A percentile compares a stretch with the other conserved stretches of the same genome.
phyloP scores from a whole-genome alignment of 1,140 invertebrate genomes.

The Chrysopa pallens region DNA sequence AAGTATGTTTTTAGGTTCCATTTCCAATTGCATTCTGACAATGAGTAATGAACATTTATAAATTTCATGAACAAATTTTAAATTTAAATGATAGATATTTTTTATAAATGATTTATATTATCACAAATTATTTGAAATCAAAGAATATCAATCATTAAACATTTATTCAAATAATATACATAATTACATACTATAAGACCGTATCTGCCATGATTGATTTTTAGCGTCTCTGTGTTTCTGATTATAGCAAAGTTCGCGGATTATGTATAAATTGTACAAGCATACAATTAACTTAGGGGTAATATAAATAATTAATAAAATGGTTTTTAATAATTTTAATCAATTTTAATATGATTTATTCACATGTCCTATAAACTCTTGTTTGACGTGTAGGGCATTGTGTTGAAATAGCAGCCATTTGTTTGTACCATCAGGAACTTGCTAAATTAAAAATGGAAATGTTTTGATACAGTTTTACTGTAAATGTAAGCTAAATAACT shows the following conservation, averaged over 20 bases:
- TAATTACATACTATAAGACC: too few relatives aligned
- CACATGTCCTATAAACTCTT: constrained; percentile 10
- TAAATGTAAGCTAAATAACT: background rate
- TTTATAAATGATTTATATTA: too few relatives aligned
- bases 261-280: constrained; percentile 18
- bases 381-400: constrained; percentile 11
- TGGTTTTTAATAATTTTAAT: constrained; percentile 7
- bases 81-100: too few relatives aligned
- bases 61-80: too few relatives aligned
- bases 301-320: constrained; percentile 11
- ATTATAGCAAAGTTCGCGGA: constrained; percentile 15
- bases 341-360: constrained; percentile 9
- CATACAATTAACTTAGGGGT: constrained; percentile 15
- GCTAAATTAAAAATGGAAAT: background rate
- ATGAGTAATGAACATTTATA: too few relatives aligned
- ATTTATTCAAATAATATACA: too few relatives aligned
- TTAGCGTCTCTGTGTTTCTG: constrained; percentile 17
- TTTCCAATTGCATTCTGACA: too few relatives aligned
- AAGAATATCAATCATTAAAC: too few relatives aligned
- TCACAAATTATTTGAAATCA: too few relatives aligned
- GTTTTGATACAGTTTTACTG: background rate
- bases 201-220: constrained; percentile 23
- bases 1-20: too few relatives aligned
- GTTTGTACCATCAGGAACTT: constrained; percentile 9
- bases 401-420: constrained; percentile 7